A percentile compares a stretch with the other conserved stretches of the same genome.
phyloP scores from a whole-genome alignment of 2,888 invertebrate species.

The Synergus japonicus region DNA sequence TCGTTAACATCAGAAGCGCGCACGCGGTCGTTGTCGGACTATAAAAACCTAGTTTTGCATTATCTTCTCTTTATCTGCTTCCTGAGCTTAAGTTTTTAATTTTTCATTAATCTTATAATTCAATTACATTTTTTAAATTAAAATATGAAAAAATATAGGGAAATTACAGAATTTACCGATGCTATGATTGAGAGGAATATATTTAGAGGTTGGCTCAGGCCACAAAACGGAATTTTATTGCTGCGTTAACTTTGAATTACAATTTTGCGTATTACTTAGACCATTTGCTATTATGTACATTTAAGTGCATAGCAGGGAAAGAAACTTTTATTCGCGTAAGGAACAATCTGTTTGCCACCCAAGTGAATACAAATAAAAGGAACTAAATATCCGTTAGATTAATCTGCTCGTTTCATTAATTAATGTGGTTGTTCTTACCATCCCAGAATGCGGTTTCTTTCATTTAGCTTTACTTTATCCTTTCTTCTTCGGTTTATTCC shows the following conservation, averaged over 20 bases:
- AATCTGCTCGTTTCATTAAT: constrained; percentile 4
- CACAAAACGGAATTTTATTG: not conserved
- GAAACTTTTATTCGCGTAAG: not conserved
- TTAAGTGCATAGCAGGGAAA: not conserved
- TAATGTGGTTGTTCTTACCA: not conserved
- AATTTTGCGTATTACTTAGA: not conserved
- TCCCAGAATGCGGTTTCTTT: constrained; percentile 5
- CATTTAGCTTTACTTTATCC: constrained; percentile 12
- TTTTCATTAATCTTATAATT: too few relatives aligned
- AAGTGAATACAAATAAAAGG: not conserved
- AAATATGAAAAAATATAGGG: too few relatives aligned
- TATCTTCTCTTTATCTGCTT: not conserved
- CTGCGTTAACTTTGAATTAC: not conserved
- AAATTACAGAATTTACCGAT: too few relatives aligned
- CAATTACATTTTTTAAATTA: too few relatives aligned
- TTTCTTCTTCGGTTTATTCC: not conserved
- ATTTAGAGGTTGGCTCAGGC: not conserved
- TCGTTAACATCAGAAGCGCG: constrained; percentile 46
- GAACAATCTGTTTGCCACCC: not conserved
- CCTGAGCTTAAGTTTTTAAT: not conserved
- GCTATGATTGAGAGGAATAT: not conserved
- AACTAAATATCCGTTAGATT: not conserved
- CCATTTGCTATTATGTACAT: not conserved
- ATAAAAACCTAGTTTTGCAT: constrained; percentile 8
- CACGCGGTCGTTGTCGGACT: constrained; percentile 1